Evolutionary conservation across 2,888 invertebrate genomes (phyloP).

Genomic region (Eudemis profundana): DNA sequence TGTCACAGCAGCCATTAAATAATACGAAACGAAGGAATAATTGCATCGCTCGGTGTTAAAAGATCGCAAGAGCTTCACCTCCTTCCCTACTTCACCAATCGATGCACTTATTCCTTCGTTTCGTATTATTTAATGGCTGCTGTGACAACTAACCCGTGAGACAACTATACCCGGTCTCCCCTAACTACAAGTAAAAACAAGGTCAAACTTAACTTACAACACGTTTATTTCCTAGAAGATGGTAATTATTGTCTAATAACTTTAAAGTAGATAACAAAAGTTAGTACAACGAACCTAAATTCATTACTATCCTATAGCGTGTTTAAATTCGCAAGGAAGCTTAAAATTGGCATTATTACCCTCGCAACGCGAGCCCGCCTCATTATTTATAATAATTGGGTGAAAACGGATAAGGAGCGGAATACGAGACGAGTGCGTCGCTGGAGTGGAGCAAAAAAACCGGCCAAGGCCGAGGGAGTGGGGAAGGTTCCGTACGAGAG

Average conservation of each 20-base stretch:
- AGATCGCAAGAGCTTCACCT: too few species aligned
- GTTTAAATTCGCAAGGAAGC: conserved; percentile 28
- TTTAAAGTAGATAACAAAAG: neutral
- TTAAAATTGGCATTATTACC: conserved; percentile 37
- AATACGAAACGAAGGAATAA: too few species aligned
- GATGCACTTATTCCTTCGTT: too few species aligned
- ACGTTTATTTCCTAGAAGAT: too few species aligned
- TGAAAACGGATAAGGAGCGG: conserved; percentile 59
- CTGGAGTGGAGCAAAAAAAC: conserved; percentile 42
- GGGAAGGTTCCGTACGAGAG: conserved; percentile 8
- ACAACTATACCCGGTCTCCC: too few species aligned
- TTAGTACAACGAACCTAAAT: neutral
- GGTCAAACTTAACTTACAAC: too few species aligned
- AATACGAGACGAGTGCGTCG: conserved; percentile 55
- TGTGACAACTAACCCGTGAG: too few species aligned
- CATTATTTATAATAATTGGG: conserved; percentile 80
- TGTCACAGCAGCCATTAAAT: too few species aligned
- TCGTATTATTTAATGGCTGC: too few species aligned
- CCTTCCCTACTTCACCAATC: too few species aligned
- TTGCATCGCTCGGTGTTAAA: too few species aligned
- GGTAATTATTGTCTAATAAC: neutral
- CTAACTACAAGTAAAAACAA: too few species aligned
- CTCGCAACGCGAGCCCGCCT: conserved; percentile 63
- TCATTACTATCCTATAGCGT: conserved; percentile 20
- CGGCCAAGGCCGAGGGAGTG: conserved; percentile 3